Conservation (phyloP, 2,797 vertebrate genomes). For the Gephyroberyx darwinii region DNA sequence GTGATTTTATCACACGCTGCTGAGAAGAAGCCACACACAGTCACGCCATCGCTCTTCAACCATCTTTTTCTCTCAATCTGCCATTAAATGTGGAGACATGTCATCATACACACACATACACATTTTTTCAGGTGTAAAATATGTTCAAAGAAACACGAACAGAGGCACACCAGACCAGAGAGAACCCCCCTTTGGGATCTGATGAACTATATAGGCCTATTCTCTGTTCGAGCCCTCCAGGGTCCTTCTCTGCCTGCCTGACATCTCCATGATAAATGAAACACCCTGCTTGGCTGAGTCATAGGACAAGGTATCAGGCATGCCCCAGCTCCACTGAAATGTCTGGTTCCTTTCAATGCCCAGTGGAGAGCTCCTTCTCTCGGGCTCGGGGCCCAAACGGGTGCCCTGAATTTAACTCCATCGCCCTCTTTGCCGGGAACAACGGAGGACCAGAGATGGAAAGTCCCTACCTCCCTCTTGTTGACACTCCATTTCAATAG, state of each 20-base stretch:
- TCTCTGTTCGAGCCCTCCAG: slow-evolving; percentile 19
- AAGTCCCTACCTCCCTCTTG: slow-evolving; percentile 61
- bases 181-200: neutral
- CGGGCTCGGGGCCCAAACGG: slow-evolving; percentile 51
- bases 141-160: slow-evolving; percentile 11
- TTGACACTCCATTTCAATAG: slow-evolving; percentile 46
- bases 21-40: slow-evolving; percentile 41
- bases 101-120: neutral
- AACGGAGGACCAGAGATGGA: slow-evolving; percentile 59
- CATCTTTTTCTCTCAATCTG: slow-evolving; percentile 37
- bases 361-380: slow-evolving; percentile 35
- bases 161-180: neutral
- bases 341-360: slow-evolving; percentile 43
- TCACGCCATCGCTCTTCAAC: slow-evolving; percentile 58
- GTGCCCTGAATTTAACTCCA: slow-evolving; percentile 59
- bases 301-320: slow-evolving; percentile 20
- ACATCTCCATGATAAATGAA: slow-evolving; percentile 49
- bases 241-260: slow-evolving; percentile 37
- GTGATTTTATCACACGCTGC: slow-evolving; percentile 62
- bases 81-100: neutral
- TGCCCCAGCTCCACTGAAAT: slow-evolving; percentile 28
- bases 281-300: slow-evolving; percentile 35
- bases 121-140: slow-evolving; percentile 18
- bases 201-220: slow-evolving; percentile 31
- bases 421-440: slow-evolving; percentile 67